Evolutionary conservation across 2,113 vertebrate species (phyloP).

Genomic region (Euleptes europaea): DNA sequence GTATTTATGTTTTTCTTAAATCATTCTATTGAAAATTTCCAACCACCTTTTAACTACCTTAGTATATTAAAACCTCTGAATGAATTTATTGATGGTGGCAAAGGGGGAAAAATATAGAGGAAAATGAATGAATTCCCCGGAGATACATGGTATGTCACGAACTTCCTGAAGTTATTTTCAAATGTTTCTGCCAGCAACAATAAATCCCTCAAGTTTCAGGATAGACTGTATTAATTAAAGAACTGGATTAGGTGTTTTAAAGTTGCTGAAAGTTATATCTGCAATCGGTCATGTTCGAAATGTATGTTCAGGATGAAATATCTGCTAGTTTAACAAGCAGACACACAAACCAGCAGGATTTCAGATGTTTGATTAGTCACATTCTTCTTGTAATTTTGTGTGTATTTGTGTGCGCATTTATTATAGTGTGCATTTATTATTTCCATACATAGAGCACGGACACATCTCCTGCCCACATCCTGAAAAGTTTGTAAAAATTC

Average conservation of each 20-base stretch:
- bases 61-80: conserved; percentile 61
- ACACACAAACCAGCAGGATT: conserved; percentile 5
- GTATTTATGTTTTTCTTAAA: conserved; percentile 48
- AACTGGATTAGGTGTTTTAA: conserved; percentile 61
- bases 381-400: conserved; percentile 58
- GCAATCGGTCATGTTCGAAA: conserved; percentile 46
- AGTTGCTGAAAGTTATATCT: conserved; percentile 65
- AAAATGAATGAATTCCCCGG: conserved; percentile 61
- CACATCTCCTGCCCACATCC: background rate
- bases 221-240: conserved; percentile 67
- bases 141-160: conserved; percentile 63
- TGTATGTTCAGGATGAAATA: conserved; percentile 42
- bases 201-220: conserved; percentile 69
- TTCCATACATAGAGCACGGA: background rate
- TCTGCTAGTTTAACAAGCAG: conserved; percentile 38
- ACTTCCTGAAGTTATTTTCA: conserved; percentile 69
- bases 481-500: background rate
- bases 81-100: conserved; percentile 71
- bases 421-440: conserved; percentile 28
- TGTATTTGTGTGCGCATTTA: conserved; percentile 25
- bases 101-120: conserved; percentile 7
- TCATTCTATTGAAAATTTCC: conserved; percentile 58
- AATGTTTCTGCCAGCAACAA: conserved; percentile 71
- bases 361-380: conserved; percentile 58
- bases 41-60: conserved; percentile 54